Evolutionary conservation across 2,113 vertebrate species (phyloP).

Genomic region (Oryctolagus cuniculus): DNA sequence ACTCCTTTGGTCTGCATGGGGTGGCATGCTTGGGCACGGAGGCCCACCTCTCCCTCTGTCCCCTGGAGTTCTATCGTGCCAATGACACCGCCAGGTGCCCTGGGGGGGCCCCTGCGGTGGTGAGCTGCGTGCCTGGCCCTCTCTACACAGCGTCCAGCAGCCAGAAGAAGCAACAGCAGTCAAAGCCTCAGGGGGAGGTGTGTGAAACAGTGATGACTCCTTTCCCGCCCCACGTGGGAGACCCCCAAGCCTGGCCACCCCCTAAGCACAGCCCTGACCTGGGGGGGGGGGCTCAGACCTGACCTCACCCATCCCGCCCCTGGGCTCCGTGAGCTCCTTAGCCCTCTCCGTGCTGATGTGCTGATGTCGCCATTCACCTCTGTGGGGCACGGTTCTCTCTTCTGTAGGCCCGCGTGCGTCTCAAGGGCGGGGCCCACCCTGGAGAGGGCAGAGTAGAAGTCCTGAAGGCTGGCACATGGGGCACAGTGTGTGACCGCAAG

Average conservation of each 20-base stretch:
- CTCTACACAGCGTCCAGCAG: constrained; percentile 85
- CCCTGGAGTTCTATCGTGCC: constrained; percentile 92
- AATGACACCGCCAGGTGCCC: constrained; percentile 89
- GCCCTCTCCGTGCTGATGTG: background rate
- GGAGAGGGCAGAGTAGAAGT: constrained; percentile 97
- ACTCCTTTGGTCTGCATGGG: constrained; percentile 91
- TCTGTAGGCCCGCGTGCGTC: constrained; percentile 88
- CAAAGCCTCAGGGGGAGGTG: constrained; percentile 86
- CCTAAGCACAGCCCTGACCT: background rate
- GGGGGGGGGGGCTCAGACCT: constrained; percentile 23
- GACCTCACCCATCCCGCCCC: background rate
- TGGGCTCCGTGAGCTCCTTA: background rate
- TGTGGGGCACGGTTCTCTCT: background rate
- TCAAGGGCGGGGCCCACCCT: constrained; percentile 92
- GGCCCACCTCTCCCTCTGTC: constrained; percentile 94
- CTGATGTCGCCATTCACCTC: background rate
- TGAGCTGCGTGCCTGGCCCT: constrained; percentile 94
- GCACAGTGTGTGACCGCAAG: constrained; percentile 95
- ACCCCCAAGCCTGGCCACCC: background rate
- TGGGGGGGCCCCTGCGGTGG: constrained; percentile 90
- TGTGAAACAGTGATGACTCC: constrained; percentile 64
- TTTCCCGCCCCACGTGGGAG: constrained; percentile 26
- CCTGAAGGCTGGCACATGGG: constrained; percentile 94
- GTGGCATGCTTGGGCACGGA: constrained; percentile 94
- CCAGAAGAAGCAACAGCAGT: constrained; percentile 91